Conservation (phyloP, 2,888 invertebrate genomes). For the Athalia cordata region DNA sequence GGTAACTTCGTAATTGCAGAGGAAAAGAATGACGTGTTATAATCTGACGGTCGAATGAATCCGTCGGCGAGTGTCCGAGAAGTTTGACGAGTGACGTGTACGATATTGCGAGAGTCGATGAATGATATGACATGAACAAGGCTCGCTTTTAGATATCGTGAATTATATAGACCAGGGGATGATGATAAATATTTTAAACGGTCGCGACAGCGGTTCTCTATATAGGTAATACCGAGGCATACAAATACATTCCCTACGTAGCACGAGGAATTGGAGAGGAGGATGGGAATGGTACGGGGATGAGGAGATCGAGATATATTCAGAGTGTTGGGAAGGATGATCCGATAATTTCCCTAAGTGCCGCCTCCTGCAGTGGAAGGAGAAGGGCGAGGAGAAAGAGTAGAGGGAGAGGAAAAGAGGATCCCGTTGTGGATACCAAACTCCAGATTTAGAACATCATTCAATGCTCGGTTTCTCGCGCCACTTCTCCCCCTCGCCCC, state of each 20-base stretch:
- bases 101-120: no score
- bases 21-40: no score
- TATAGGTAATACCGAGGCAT: not conserved
- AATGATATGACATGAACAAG: not conserved
- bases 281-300: not conserved
- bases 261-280: not conserved
- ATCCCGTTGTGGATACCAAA: conserved; percentile 1
- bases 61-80: no score
- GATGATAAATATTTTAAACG: conserved; percentile 43
- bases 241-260: not conserved
- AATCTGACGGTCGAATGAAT: no score
- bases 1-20: no score
- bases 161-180: conserved; percentile 26
- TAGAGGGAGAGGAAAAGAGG: no score
- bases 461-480: no score
- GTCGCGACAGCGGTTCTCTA: conserved; percentile 27
- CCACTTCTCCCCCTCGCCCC: no score
- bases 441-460: conserved; percentile 17
- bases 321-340: conserved; percentile 47
- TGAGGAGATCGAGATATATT: conserved; percentile 38
- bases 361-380: conserved; percentile 49
- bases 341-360: conserved; percentile 53
- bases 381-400: no score
- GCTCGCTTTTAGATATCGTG: not conserved
- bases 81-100: no score